These are phyloP conservation scores for Nasua narica DNA, from an alignment of 2,797 vertebrate species.

Conservation along the genomic window DNA sequence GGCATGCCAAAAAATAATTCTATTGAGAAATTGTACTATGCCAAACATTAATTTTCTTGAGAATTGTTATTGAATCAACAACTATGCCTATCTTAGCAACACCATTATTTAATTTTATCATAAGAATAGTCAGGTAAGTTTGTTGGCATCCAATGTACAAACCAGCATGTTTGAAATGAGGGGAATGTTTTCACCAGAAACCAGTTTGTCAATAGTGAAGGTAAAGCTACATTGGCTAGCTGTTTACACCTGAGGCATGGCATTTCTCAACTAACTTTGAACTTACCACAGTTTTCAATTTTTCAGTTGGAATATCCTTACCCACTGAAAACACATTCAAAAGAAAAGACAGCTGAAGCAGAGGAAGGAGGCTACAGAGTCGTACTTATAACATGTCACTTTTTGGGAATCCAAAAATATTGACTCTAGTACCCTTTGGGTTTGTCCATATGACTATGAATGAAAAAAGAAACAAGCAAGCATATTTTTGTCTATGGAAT, in stretches of 20 bases:
- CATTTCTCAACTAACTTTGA: neutral
- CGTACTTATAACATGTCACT: neutral
- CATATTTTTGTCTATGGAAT: neutral
- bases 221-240: neutral
- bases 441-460: neutral
- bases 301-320: neutral
- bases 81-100: neutral
- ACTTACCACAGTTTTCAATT: neutral
- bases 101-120: constrained; percentile 43
- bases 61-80: constrained; percentile 16
- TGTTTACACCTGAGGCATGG: neutral
- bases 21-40: neutral
- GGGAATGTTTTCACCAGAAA: neutral
- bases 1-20: constrained; percentile 6
- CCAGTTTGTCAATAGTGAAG: neutral
- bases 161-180: neutral
- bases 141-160: neutral
- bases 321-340: neutral
- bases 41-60: neutral
- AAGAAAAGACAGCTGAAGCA: neutral
- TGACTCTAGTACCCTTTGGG: neutral
- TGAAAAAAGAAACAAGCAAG: constrained; percentile 1
- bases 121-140: neutral
- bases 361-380: neutral
- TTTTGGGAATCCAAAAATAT: neutral